Evolutionary conservation across 53 echinoderm and acorn worm species (phyloP), one percentile per base, ranked within the genome.

Genomic region (Henricia sp.): DNA sequence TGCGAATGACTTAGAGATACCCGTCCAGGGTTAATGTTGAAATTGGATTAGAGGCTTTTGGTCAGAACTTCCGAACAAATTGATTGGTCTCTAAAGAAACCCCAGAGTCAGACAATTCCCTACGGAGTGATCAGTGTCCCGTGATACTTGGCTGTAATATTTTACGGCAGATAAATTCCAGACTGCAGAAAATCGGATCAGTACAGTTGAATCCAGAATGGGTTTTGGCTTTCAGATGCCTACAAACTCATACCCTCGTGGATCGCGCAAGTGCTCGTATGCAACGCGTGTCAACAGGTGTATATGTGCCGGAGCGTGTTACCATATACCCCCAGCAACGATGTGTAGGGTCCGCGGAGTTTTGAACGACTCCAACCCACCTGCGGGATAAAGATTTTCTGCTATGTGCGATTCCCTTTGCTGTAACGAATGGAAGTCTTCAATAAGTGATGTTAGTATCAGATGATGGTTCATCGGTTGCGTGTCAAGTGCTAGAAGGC

Each of bases 81-180:
- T 70, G 37, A 39, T 17, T 70, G 70, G 70, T 70, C 1, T 70
- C 70, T 11, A 70, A 17, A 42, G 70, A 44, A 1, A 37, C 40
- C 17, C 17, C 13, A 4, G 20, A 16, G 13, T 17, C 54, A 54
- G 54, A 16, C 54, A 13, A 3, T 17, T 21, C 11, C 19, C 8
- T 3, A 10, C 4, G 67, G 10, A 28, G 28, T 67, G 35, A 17
- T 19, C 27, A 71, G 23, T 44, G 38, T 67, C 82, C 82, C 17
- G 60, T 82, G 9, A 28, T 82, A 37, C 46, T 82, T 23, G 82
- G 82, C 6, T 82, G 82, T 20, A 82, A 82, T 39, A 62, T 62
- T 0, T 39, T 82, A 17, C 36, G 67, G 17, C 54, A 54, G 20
- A 17, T 54, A 13, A 21, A 16, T 13, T 16, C 11, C 20, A 54